These are phyloP conservation scores for Chelon labrosus DNA, from an alignment of 2,797 vertebrate genomes.

Conservation along the genomic window DNA sequence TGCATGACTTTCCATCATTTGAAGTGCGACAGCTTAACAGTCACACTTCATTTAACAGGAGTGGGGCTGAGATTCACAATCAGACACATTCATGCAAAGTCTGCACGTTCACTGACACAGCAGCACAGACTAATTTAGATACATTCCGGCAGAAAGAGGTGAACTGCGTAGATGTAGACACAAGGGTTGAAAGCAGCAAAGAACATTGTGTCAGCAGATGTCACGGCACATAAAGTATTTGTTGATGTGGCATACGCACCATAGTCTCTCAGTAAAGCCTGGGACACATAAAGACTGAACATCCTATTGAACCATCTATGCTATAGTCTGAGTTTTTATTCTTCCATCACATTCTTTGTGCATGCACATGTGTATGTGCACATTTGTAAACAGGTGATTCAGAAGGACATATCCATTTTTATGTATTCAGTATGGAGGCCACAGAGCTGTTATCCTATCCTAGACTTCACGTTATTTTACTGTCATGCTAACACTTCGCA, in stretches of 20 bases:
- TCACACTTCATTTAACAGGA: slow-evolving; percentile 5
- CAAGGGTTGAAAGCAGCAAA: slow-evolving; percentile 17
- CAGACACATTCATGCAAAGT: background rate
- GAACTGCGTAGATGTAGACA: slow-evolving; percentile 17
- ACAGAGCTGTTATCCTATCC: background rate
- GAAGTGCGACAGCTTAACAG: background rate
- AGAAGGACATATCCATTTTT: background rate
- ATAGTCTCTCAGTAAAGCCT: slow-evolving; percentile 4
- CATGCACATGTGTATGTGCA: background rate
- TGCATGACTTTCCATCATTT: background rate
- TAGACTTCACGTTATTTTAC: background rate
- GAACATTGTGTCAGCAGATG: slow-evolving; percentile 46
- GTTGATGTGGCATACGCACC: slow-evolving; percentile 29
- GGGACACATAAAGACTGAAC: background rate
- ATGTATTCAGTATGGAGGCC: background rate
- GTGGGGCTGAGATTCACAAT: background rate
- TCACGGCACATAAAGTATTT: slow-evolving; percentile 44
- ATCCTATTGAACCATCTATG: slow-evolving; percentile 5
- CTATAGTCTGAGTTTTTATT: background rate
- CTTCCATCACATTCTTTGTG: background rate
- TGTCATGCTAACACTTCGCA: background rate
- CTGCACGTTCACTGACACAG: background rate
- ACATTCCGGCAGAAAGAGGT: slow-evolving; percentile 19
- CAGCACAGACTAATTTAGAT: background rate
- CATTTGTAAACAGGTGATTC: background rate